phyloP scores from a whole-genome alignment of 2,888 invertebrate species.

The Oscheius myriophilus region DNA sequence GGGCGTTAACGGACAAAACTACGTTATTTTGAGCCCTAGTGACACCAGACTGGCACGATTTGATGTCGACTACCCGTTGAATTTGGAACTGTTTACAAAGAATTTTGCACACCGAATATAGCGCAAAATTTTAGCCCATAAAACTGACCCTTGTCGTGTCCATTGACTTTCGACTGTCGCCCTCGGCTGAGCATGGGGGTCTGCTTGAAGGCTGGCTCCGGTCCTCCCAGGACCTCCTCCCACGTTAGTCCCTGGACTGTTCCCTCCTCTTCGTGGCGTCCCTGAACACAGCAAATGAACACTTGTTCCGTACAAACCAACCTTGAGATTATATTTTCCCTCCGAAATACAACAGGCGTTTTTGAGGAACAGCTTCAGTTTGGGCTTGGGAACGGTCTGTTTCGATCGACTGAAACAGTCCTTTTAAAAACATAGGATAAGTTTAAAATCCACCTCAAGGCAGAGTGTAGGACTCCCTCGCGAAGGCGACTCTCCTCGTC shows the following conservation, averaged over 20 bases:
- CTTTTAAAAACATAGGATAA: too few relatives aligned
- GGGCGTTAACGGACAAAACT: too few relatives aligned
- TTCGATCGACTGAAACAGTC: constrained; percentile 52
- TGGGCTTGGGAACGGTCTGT: constrained; percentile 39
- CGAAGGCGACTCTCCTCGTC: constrained; percentile 33
- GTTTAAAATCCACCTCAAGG: too few relatives aligned
- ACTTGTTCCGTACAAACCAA: not conserved
- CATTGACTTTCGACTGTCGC: constrained; percentile 36
- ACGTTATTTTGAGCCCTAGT: too few relatives aligned
- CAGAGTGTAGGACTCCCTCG: constrained; percentile 31
- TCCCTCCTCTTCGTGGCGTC: constrained; percentile 32
- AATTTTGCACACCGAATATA: too few relatives aligned
- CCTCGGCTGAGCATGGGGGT: constrained; percentile 52
- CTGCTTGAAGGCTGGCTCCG: constrained; percentile 53
- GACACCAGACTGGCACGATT: too few relatives aligned
- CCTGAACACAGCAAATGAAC: constrained; percentile 28
- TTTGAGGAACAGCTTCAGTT: constrained; percentile 55
- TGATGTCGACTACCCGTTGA: too few relatives aligned
- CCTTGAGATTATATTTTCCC: constrained; percentile 47
- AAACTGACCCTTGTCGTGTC: not conserved
- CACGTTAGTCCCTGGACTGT: constrained; percentile 40
- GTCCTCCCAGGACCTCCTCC: constrained; percentile 47
- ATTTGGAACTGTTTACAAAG: too few relatives aligned
- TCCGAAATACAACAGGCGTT: constrained; percentile 40
- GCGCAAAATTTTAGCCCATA: too few relatives aligned